phyloP scores from a whole-genome alignment of 2,113 vertebrate genomes.

The Turdus rufiventris region DNA sequence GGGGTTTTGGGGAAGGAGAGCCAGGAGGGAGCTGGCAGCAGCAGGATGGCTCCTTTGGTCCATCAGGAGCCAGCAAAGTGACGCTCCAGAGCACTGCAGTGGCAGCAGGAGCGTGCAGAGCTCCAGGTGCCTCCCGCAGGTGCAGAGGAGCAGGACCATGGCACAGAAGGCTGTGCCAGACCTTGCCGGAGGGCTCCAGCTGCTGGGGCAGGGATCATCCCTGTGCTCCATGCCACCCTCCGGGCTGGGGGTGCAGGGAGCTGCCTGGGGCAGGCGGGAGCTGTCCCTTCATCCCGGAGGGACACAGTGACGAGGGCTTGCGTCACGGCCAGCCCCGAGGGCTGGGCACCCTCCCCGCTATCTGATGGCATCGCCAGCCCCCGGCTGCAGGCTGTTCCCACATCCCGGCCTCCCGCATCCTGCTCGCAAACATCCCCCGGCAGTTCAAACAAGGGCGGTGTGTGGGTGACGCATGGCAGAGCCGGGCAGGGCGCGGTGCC shows the following conservation, averaged over 20 bases:
- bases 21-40: not conserved
- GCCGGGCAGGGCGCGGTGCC: not conserved
- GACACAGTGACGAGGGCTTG: fast-evolving
- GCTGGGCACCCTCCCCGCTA: not conserved
- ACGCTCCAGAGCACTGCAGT: not conserved
- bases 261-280: not conserved
- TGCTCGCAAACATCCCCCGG: not conserved
- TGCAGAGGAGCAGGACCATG: not conserved
- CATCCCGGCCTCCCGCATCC: not conserved
- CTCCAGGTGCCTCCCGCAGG: not conserved
- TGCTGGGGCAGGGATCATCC: not conserved
- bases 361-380: not conserved
- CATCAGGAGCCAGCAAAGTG: not conserved
- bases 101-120: not conserved
- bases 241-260: not conserved
- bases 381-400: not conserved
- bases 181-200: not conserved
- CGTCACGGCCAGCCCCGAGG: not conserved
- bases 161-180: not conserved
- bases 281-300: not conserved
- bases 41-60: not conserved
- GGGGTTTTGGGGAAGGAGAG: not conserved
- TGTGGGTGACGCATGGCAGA: not conserved
- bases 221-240: fast-evolving
- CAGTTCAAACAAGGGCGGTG: slow-evolving; percentile 45